Evolutionary conservation across 2,113 vertebrate species (phyloP), one percentile per base, ranked within the genome.

Genomic region (Thunnus maccoyii): DNA sequence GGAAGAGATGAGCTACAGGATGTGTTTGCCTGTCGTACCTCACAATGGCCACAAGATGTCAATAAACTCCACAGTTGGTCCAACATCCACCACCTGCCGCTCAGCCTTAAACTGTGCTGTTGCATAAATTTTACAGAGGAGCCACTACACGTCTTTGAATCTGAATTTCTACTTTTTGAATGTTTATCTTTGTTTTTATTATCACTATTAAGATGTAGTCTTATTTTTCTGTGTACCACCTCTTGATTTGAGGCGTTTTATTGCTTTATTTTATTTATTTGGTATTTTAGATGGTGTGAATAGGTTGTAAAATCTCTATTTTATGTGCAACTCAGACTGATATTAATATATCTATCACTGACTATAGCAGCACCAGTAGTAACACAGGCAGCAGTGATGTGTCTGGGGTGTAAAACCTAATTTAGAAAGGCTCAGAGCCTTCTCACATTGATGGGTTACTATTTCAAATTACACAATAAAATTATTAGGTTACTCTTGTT

Each of bases 1-100:
- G 58, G 64, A 80, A 80, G 25, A 54, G 6, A 41, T n/a, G 2
- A 11, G 3, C 12, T 3, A 1, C 25, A 1, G 8, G 44, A 18
- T 36, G 27, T 1, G 3, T 48, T 13, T 22, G 5, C 6, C 8
- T 87, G 76, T 76, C 63, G 51, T 82, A 32, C 8, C 30, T 0
- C 0, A 3, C 0, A 2, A 12, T 47, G 9, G 4, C 88, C 94
- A 87, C 88, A 50, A 88, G 93, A 82, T 84, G 93, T 54, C 90
- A 62, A 68, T 58, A 80, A 69, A 88, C 41, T 72, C 74, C 73
- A 71, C 1, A 27, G 14, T 54, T 68, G n/a, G 15, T n/a, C 8
- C 27, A 15, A 41, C 15, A 67, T 61, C 25, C 15, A 36, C 51
- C 15, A 57, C 15, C 3, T 17, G 2, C 75, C 46, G 7, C 7